A percentile compares a stretch with the other conserved stretches of the same genome.
phyloP scores from a whole-genome alignment of 2,113 vertebrate species.

The Felis catus region DNA sequence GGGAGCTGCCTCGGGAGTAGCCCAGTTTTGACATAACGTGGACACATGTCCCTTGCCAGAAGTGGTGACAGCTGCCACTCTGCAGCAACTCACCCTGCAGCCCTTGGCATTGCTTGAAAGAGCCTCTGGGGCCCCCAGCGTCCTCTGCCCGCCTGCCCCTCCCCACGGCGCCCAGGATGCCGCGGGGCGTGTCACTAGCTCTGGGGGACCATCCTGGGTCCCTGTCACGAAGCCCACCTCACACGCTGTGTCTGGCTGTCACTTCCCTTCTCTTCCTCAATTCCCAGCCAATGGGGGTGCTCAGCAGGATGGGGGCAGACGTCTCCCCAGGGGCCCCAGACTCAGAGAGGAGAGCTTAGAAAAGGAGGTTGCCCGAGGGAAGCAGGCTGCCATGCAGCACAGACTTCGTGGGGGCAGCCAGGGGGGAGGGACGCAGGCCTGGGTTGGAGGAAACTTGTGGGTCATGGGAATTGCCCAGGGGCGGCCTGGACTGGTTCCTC shows the following conservation, averaged over 20 bases:
- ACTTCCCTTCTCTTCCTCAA: not conserved
- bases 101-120: constrained; percentile 70
- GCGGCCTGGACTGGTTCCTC: not conserved
- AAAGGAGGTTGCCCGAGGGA: not conserved
- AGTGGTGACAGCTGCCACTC: constrained; percentile 83
- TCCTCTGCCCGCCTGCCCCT: not conserved
- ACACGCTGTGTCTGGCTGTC: not conserved
- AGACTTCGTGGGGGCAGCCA: not conserved
- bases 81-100: constrained; percentile 61
- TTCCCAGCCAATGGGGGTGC: not conserved
- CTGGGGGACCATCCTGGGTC: not conserved
- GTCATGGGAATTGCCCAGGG: not conserved
- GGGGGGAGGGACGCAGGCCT: not conserved
- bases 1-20: constrained; percentile 77
- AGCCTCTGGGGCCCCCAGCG: not conserved
- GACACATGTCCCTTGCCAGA: constrained; percentile 74
- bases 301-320: not conserved
- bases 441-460: not conserved
- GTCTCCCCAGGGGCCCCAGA: not conserved
- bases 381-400: not conserved
- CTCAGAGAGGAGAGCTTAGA: not conserved
- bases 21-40: constrained; percentile 78
- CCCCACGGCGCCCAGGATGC: not conserved
- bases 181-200: not conserved
- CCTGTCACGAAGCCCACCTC: not conserved